Base-by-base conservation (phyloP, 92 coral and sea anemone species). In the Pocillopora meandrina region DNA sequence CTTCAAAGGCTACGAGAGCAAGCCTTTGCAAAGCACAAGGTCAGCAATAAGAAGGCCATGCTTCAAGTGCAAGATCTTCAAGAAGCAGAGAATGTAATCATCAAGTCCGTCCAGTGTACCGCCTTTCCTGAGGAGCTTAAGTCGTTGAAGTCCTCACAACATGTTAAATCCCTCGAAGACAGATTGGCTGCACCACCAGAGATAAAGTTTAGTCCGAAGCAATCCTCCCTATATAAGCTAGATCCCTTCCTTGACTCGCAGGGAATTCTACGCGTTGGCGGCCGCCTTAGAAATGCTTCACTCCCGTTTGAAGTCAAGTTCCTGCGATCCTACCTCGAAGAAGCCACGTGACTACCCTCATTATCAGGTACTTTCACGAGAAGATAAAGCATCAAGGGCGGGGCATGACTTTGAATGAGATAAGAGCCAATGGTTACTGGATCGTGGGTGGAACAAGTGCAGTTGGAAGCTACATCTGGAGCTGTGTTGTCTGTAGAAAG, bases 271-370 rank as follows among this genome's bases (percentile, higher is more conserved):
- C n/a, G n/a, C n/a, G n/a, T n/a, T n/a, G n/a, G n/a, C n/a, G n/a
- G n/a, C n/a, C n/a, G n/a, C n/a, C n/a, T n/a, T 0, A 72, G 52
- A 36, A 71, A 72, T 19, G 75, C 93, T 57, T 62, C 61, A 36
- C 9, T 81, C 58, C 10, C 90, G 3, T 84, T 84, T 16, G 20
- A 79, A 7, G 81, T 86, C 8, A 86, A 86, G 26, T 84, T 87
- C 90, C 93, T 5, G 73, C 49, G 15, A 90, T 92, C n/a, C 65
- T 90, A 4, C 92, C 90, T 12, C 83, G 55, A 20, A 23, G 49
- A 0, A 79, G 87, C 23, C 89, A 92, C 56, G 74, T 90, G 6
- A 58, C 91, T 23, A 26, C 57, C 70, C 65, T 90, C 26, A 21
- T 92, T 0, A 81, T 84, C 16, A 86, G 70, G 55, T 76, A 85